Evolutionary conservation across 37 sponge, comb jelly and placozoan species (phyloP).

Genomic region (Spongilla lacustris): DNA sequence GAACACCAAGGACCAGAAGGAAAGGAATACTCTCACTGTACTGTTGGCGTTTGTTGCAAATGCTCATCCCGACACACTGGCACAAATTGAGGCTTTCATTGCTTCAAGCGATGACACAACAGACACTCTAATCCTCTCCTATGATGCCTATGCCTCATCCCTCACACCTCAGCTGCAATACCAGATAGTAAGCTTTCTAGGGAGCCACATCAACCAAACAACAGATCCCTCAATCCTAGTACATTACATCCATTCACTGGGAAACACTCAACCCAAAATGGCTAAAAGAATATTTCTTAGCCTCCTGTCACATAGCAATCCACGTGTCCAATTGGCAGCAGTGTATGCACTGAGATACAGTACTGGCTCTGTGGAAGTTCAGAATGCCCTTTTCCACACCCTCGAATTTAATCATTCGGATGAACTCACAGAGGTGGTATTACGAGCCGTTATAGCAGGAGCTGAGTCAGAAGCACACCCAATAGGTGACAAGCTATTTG

Average conservation of each 20-base stretch:
- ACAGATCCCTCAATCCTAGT: conserved; percentile 3
- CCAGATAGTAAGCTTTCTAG: conserved; percentile 4
- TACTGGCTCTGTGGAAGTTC: background rate
- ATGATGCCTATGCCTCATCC: conserved; percentile 13
- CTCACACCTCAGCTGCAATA: background rate
- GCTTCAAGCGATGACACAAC: background rate
- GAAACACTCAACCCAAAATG: conserved; percentile 43
- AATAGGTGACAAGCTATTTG: background rate
- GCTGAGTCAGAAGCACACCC: background rate
- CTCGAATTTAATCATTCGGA: background rate
- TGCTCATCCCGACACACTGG: background rate
- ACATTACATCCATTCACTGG: conserved; percentile 44
- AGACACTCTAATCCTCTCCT: conserved; percentile 35
- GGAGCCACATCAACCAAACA: background rate
- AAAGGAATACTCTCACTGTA: conserved; percentile 2
- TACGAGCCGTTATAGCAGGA: background rate
- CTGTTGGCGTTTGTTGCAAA: conserved; percentile 2
- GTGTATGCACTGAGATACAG: conserved; percentile 24
- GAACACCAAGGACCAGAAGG: conserved; percentile 3
- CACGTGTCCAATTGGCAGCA: conserved; percentile 28
- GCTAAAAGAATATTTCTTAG: conserved; percentile 4
- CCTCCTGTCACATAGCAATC: conserved; percentile 14
- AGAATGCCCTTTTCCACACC: background rate
- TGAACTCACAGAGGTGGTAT: background rate
- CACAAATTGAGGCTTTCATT: conserved; percentile 10